A percentile compares a stretch with the other conserved stretches of the same genome.
These are phyloP conservation scores for Cebus imitator DNA, from an alignment of 2,113 vertebrate genomes.

Conservation along the genomic window DNA sequence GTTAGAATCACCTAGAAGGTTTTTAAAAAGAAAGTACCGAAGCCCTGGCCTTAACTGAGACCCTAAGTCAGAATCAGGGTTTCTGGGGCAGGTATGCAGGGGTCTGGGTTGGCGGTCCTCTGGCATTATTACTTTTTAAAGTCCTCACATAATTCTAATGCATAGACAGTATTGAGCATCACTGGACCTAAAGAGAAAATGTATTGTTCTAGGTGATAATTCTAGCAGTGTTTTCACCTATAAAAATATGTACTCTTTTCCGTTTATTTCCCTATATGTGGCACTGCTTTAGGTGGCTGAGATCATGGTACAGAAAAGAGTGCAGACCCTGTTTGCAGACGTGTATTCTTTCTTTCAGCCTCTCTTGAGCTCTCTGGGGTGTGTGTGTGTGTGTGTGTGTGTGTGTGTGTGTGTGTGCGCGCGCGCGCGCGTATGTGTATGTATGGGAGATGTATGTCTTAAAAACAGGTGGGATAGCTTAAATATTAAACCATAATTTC, in stretches of 20 bases:
- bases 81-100: background rate
- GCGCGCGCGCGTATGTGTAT: background rate
- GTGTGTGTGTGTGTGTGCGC: background rate
- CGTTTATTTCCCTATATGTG: background rate
- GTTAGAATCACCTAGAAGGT: background rate
- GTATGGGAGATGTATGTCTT: background rate
- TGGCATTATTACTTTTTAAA: background rate
- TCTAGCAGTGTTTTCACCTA: background rate
- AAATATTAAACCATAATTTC: constrained; percentile 52
- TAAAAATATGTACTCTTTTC: background rate
- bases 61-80: background rate
- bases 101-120: no score
- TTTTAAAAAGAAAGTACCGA: background rate
- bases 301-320: background rate
- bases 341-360: background rate
- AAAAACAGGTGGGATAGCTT: background rate
- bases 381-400: background rate
- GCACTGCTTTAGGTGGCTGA: background rate
- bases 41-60: background rate
- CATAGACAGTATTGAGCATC: background rate
- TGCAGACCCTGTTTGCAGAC: background rate
- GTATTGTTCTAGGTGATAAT: background rate
- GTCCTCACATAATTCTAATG: background rate
- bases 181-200: background rate
- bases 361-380: background rate